Conservation (phyloP, 2,888 invertebrate species). For the Torymus texanus region DNA sequence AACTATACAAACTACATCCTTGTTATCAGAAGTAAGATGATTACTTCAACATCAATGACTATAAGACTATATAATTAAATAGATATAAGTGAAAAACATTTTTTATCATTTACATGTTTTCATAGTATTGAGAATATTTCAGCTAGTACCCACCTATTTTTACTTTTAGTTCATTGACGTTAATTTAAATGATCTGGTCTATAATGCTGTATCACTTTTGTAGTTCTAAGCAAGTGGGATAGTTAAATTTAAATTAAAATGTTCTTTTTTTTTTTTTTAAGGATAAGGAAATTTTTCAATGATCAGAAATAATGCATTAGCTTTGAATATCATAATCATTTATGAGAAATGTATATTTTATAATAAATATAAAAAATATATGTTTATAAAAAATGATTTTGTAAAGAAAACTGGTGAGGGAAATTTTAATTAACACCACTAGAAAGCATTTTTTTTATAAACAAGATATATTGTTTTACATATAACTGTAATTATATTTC, state of each 20-base stretch:
- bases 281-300: constrained; percentile 26
- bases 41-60: constrained; percentile 7
- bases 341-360: constrained; percentile 43
- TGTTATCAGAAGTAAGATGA: constrained; percentile 52
- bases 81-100: neutral
- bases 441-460: constrained; percentile 21
- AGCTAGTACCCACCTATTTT: neutral
- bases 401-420: constrained; percentile 2
- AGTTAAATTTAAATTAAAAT: too few relatives aligned
- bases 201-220: constrained; percentile 5
- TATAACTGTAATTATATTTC: constrained; percentile 19
- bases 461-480: constrained; percentile 27
- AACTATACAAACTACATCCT: constrained; percentile 48
- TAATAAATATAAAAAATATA: constrained; percentile 41
- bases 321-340: constrained; percentile 34
- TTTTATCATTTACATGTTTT: constrained; percentile 19
- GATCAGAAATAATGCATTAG: constrained; percentile 6
- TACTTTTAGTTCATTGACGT: constrained; percentile 7
- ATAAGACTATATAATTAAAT: constrained; percentile 26
- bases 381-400: constrained; percentile 45
- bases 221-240: neutral
- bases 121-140: constrained; percentile 3
- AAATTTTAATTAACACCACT: constrained; percentile 14
- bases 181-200: constrained; percentile 25
- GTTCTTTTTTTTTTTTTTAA: constrained; percentile 10